phyloP scores from a whole-genome alignment of 2,113 vertebrate genomes.

The Zosterops japonicus region DNA sequence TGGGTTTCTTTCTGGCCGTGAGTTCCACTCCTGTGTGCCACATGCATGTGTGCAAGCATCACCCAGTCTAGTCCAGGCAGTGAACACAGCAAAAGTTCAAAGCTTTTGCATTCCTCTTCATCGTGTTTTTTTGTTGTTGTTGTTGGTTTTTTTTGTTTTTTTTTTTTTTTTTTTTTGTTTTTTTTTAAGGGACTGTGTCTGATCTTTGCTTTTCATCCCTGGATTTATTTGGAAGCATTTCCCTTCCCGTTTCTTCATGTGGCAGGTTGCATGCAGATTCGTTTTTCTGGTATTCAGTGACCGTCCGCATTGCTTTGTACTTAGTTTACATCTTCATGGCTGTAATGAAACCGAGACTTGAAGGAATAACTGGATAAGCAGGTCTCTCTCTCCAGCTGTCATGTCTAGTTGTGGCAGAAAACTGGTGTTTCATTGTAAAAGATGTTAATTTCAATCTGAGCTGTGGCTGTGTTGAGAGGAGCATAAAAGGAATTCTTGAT shows the following conservation, averaged over 20 bases:
- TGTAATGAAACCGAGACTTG: slow-evolving; percentile 29
- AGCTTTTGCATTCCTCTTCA: neutral
- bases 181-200: neutral
- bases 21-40: neutral
- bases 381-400: slow-evolving; percentile 70
- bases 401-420: slow-evolving; percentile 71
- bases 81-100: neutral
- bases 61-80: neutral
- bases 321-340: slow-evolving; percentile 50
- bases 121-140: neutral
- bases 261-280: slow-evolving; percentile 25
- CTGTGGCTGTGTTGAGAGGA: slow-evolving; percentile 53
- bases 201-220: slow-evolving; percentile 44
- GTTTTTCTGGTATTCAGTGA: neutral
- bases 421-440: slow-evolving; percentile 78
- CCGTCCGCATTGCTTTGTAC: slow-evolving; percentile 7
- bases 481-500: slow-evolving; percentile 80
- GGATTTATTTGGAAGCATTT: slow-evolving; percentile 38
- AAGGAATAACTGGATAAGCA: slow-evolving; percentile 70
- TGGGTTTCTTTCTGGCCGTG: neutral
- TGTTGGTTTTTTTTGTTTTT: neutral
- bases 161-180: neutral
- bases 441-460: slow-evolving; percentile 78
- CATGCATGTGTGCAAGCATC: neutral
- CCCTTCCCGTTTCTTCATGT: neutral